phyloP scores from a whole-genome alignment of 2,797 vertebrate genomes.

The Perodicticus potto region DNA sequence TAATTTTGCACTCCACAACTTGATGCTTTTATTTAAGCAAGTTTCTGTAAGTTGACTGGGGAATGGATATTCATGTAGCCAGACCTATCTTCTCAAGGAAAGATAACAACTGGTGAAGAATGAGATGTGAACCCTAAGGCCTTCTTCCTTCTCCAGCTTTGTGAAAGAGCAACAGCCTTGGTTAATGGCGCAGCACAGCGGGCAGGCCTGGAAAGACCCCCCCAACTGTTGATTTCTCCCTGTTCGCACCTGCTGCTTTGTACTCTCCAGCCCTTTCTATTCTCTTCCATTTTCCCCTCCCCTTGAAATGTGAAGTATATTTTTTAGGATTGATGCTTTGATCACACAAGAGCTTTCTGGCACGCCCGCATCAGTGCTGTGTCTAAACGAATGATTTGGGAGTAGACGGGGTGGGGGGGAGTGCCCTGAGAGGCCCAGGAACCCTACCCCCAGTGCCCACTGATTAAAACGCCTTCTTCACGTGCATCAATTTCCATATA shows the following conservation, averaged over 20 bases:
- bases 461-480: slow-evolving; percentile 11
- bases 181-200: not conserved
- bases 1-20: not conserved
- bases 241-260: not conserved
- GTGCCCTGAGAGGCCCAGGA: not conserved
- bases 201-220: not conserved
- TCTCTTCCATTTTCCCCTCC: not conserved
- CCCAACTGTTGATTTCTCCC: not conserved
- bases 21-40: not conserved
- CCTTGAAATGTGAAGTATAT: not conserved
- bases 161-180: not conserved
- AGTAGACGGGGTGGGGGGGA: not conserved
- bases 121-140: not conserved
- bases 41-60: not conserved
- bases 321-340: not conserved
- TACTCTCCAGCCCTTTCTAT: not conserved
- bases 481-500: not conserved
- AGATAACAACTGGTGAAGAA: slow-evolving; percentile 7
- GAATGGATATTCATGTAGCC: not conserved
- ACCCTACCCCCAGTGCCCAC: not conserved
- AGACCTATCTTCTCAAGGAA: not conserved
- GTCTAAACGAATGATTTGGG: not conserved
- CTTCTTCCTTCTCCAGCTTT: not conserved
- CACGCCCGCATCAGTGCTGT: not conserved
- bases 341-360: not conserved